Evolutionary conservation across 2,113 vertebrate genomes (phyloP), one percentile per base, ranked within the genome.

Genomic region (Ornithorhynchus anatinus): DNA sequence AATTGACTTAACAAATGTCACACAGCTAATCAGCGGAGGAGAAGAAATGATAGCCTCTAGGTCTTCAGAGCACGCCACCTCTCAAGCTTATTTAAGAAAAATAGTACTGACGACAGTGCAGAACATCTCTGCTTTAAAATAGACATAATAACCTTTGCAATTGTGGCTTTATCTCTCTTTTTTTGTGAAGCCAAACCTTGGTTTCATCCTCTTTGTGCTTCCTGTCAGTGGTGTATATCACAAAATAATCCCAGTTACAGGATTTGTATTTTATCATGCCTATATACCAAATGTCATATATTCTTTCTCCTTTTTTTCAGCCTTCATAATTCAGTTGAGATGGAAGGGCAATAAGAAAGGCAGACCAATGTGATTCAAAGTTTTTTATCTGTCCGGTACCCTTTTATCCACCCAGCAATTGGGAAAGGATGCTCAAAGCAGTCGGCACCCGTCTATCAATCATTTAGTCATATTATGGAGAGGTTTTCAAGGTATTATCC

Each of bases 371-470:
- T 51, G 48, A 84, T 80, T 77, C 74, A 82, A 57, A 43, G 19
- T 8, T 6, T n/a, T 77, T 25, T 14, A 43, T 58, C 48, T 63
- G 17, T 22, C 85, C 52, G 52, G 37, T 68, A 27, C n/a, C 9
- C 4, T 77, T 59, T 88, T 80, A 65, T 10, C 31, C 51, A 69
- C 35, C 29, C 15, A 13, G 45, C 53, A 85, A 86, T 84, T 79
- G n/a, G 43, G 47, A 84, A 85, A 14, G 52, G 63, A 85, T 85
- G n/a, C n/a, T 82, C 65, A 68, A 44, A 75, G 51, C 5, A 2
- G 42, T 81, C 44, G 66, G 57, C 64, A 76, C 37, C 33, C 77
- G 77, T 89, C 54, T 57, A 72, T 87, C 79, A 89, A 67, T 59
- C 69, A 63, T 60, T 85, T 86, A 87, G 48, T 22, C 20, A 56